A percentile compares a stretch with the other conserved stretches of the same genome.
Evolutionary conservation across 2,888 invertebrate genomes (phyloP).

Genomic region (Nymphalis urticae): DNA sequence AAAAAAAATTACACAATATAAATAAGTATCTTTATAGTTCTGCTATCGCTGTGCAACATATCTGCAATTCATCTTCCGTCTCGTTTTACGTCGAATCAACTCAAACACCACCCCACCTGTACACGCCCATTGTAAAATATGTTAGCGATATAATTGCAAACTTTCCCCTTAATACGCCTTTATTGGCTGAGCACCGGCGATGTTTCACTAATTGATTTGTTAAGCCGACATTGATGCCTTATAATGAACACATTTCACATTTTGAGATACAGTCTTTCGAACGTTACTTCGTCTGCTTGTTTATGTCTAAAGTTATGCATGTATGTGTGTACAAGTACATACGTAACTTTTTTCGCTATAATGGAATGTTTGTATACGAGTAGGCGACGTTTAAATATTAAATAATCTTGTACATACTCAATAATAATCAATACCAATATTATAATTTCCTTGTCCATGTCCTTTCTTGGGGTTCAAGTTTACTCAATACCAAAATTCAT

Average conservation of each 20-base stretch:
- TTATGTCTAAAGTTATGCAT: no score
- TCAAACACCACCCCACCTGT: conserved; percentile 57
- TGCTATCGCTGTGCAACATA: conserved; percentile 8
- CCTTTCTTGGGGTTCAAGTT: no score
- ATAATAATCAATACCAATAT: no score
- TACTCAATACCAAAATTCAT: no score
- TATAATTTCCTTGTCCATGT: no score
- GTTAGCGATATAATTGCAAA: conserved; percentile 60
- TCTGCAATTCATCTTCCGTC: conserved; percentile 25
- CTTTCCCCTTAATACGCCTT: conserved; percentile 46
- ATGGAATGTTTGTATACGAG: no score
- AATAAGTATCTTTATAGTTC: background rate
- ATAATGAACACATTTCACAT: conserved; percentile 7
- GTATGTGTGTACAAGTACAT: no score
- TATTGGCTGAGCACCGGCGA: conserved; percentile 18
- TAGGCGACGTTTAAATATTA: no score
- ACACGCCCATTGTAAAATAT: conserved; percentile 52
- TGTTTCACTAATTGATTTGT: conserved; percentile 30
- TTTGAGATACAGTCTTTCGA: background rate
- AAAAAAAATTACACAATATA: no score
- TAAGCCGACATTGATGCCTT: conserved; percentile 23
- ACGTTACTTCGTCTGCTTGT: no score
- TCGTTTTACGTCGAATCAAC: conserved; percentile 29
- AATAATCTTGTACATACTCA: no score
- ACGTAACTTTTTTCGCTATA: no score